Conservation (phyloP, 2,888 invertebrate genomes). For the Cheilosia soror region DNA sequence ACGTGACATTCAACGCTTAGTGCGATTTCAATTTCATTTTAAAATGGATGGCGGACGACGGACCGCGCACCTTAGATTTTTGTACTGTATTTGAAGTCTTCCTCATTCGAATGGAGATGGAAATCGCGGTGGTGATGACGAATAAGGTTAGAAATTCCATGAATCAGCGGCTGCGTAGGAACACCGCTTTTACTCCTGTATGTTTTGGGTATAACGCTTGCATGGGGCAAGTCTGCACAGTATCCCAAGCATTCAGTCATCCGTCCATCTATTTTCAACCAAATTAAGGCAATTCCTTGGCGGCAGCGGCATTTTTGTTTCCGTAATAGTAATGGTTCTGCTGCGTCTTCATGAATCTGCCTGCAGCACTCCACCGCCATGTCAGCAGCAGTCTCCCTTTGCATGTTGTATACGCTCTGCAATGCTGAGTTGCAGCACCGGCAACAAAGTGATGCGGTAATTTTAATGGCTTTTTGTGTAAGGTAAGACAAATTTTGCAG, state of each 20-base stretch:
- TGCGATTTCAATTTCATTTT: slow-evolving; percentile 74
- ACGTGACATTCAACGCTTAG: slow-evolving; percentile 75
- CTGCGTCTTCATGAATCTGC: slow-evolving; percentile 4
- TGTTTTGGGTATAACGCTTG: slow-evolving; percentile 31
- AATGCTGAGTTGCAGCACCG: not conserved
- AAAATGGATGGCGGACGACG: slow-evolving; percentile 41
- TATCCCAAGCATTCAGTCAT: slow-evolving; percentile 61
- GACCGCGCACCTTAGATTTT: slow-evolving; percentile 29
- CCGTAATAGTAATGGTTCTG: slow-evolving; percentile 50
- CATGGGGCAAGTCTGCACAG: slow-evolving; percentile 36
- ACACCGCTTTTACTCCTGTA: slow-evolving; percentile 53
- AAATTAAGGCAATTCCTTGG: slow-evolving; percentile 69
- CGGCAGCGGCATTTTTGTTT: slow-evolving; percentile 64
- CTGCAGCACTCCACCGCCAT: not conserved
- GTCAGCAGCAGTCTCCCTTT: slow-evolving; percentile 8
- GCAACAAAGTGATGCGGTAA: slow-evolving; percentile 36
- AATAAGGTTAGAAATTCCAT: slow-evolving; percentile 73
- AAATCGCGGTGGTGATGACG: slow-evolving; percentile 59
- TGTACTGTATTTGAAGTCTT: slow-evolving; percentile 44
- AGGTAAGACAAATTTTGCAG: slow-evolving; percentile 51
- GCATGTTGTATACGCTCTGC: not conserved
- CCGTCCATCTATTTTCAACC: slow-evolving; percentile 69
- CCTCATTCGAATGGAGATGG: slow-evolving; percentile 49
- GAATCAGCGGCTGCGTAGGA: slow-evolving; percentile 52
- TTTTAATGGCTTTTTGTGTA: slow-evolving; percentile 62